Base-by-base conservation (phyloP, 2,888 invertebrate genomes). In the Dastarcus helophoroides region DNA sequence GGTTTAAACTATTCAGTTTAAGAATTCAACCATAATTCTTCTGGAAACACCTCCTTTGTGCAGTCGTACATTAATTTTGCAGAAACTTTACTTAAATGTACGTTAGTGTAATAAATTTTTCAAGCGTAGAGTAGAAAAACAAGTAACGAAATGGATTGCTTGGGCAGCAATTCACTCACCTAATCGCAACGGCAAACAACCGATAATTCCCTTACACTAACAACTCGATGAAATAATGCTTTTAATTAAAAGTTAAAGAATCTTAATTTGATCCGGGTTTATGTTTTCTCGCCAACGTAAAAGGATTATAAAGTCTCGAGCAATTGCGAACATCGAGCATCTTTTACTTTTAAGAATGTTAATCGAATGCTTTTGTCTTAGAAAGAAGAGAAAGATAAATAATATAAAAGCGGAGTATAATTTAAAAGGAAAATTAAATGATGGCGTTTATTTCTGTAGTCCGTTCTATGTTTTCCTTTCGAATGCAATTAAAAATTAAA, bases 241-340 rank as follows among this genome's bases (percentile, higher is more conserved):
- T 54, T 54, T 55, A 56, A 56, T 54, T 56, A 54, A 54, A 56
- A 51, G 49, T 56, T 49, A 47, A 54, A 54, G 51, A 54, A 53
- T 51, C 50, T 51, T 51, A 50, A 52, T 51, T 48, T 48, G 47
- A 52, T 46, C 46, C 44, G 40, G 43, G 49, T 52, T 53, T 49
- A 54, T 50, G 50, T 53, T 50, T 52, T 48, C 44, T 35, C 41
- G 39, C 43, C 41, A 43, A 43, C 46, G 48, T 48, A 47, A 52
- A 50, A 50, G 50, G 51, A 53, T 53, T 53, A 44, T 47, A 48
- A 50, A 52, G 45, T 45, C 46, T 47, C 40, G n/a, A 34, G 40
- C 44, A 43, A 39, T 42, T 41, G 40, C 40, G 36, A 31, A 32
- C 31, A 33, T 31, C 28, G 19, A 14, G 8, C 36, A 24, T 14